phyloP scores from a whole-genome alignment of 30 jellyfish, hydroid and myxozoan species.

The Morbakka virulenta region DNA sequence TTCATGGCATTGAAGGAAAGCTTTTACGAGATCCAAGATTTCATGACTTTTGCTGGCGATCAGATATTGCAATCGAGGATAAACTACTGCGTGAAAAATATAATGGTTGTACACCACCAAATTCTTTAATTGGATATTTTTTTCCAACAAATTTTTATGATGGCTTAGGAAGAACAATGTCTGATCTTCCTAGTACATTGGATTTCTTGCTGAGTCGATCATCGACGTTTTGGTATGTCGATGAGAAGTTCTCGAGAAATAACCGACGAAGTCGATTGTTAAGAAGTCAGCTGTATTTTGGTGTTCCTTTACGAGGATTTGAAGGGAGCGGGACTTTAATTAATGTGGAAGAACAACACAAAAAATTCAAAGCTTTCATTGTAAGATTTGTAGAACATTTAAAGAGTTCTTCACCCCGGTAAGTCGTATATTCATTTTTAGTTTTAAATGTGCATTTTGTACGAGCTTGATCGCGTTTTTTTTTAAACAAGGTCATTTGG shows the following conservation, averaged over 20 bases:
- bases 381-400: constrained; percentile 60
- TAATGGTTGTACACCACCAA: constrained; percentile 70
- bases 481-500: no score
- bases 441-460: background rate
- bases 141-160: constrained; percentile 51
- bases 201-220: constrained; percentile 48
- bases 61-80: constrained; percentile 33
- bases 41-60: constrained; percentile 61
- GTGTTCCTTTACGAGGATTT: constrained; percentile 59
- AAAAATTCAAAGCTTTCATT: constrained; percentile 36
- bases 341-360: constrained; percentile 43
- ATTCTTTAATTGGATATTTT: constrained; percentile 52
- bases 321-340: background rate
- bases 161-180: constrained; percentile 39
- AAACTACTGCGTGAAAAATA: background rate
- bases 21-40: constrained; percentile 40
- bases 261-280: constrained; percentile 36
- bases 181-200: constrained; percentile 36
- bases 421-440: background rate
- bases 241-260: constrained; percentile 35
- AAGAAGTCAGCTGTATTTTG: constrained; percentile 54
- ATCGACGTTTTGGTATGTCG: constrained; percentile 70
- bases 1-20: constrained; percentile 39
- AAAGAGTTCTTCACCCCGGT: constrained; percentile 46
- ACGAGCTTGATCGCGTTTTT: no score